Evolutionary conservation across 2,113 vertebrate genomes (phyloP).

Genomic region (Odontesthes bonariensis): DNA sequence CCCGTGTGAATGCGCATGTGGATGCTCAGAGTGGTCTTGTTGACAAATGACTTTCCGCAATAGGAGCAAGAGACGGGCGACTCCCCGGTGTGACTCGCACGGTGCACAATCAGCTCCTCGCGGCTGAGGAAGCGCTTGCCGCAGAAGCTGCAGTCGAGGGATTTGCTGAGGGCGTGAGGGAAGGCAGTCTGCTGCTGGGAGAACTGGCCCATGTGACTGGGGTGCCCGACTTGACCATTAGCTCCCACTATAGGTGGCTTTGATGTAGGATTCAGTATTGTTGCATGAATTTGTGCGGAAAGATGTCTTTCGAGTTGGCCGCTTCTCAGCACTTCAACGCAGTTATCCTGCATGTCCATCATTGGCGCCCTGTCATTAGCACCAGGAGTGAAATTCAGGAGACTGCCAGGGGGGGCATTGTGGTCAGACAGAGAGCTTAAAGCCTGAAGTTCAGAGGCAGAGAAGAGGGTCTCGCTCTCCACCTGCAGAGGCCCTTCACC

Average conservation of each 20-base stretch:
- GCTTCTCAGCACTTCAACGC: constrained; percentile 33
- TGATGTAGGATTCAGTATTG: constrained; percentile 29
- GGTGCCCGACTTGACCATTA: constrained; percentile 39
- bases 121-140: constrained; percentile 62
- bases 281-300: constrained; percentile 36
- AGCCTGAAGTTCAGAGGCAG: constrained; percentile 60
- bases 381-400: constrained; percentile 25
- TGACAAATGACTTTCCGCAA: constrained; percentile 86
- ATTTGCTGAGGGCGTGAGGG: constrained; percentile 41
- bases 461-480: constrained; percentile 55
- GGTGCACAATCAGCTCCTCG: constrained; percentile 68
- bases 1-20: constrained; percentile 88
- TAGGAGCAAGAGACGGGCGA: constrained; percentile 69
- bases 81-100: constrained; percentile 71
- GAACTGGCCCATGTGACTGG: constrained; percentile 56
- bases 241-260: constrained; percentile 8
- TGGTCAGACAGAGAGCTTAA: constrained; percentile 69
- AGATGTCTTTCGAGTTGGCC: constrained; percentile 48
- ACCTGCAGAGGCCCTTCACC: constrained; percentile 65
- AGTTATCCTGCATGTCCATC: constrained; percentile 42
- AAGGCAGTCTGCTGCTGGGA: constrained; percentile 49
- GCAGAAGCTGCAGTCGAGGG: constrained; percentile 71
- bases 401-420: constrained; percentile 35
- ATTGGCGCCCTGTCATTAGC: constrained; percentile 26
- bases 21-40: constrained; percentile 84